Evolutionary conservation across 2,797 vertebrate species (phyloP).

Genomic region (Micrastur ruficollis): DNA sequence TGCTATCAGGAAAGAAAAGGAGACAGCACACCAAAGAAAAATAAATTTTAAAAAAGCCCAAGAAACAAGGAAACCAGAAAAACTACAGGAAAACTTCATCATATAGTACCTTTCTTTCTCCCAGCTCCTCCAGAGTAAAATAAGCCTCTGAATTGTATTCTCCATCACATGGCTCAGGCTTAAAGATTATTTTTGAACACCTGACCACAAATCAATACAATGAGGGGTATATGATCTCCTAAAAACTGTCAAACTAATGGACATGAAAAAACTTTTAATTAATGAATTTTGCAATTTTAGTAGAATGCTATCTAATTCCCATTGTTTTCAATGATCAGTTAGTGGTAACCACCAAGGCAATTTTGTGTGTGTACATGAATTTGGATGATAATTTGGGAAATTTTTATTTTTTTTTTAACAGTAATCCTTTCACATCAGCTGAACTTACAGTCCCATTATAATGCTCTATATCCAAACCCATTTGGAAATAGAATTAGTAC

Average conservation of each 20-base stretch:
- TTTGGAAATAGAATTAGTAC: background rate
- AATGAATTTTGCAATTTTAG: background rate
- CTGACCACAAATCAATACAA: background rate
- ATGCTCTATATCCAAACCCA: background rate
- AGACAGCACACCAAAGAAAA: background rate
- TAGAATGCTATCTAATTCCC: background rate
- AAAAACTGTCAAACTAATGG: background rate
- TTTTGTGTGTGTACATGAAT: background rate
- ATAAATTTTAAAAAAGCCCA: background rate
- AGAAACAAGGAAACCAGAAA: background rate
- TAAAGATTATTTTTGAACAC: background rate
- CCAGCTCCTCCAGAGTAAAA: background rate
- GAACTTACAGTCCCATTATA: background rate
- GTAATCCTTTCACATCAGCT: background rate
- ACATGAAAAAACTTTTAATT: background rate
- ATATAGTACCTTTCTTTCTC: background rate
- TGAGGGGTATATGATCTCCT: background rate
- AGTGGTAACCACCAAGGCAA: background rate
- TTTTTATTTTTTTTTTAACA: background rate
- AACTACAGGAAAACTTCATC: background rate
- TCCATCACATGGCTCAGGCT: background rate
- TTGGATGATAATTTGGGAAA: background rate
- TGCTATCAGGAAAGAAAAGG: background rate
- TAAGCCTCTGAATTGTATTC: background rate
- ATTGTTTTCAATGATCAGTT: background rate